A percentile compares a stretch with the other conserved stretches of the same genome.
These are phyloP conservation scores for Psammodynastes pulverulentus DNA, from an alignment of 2,113 vertebrate species.

Conservation along the genomic window DNA sequence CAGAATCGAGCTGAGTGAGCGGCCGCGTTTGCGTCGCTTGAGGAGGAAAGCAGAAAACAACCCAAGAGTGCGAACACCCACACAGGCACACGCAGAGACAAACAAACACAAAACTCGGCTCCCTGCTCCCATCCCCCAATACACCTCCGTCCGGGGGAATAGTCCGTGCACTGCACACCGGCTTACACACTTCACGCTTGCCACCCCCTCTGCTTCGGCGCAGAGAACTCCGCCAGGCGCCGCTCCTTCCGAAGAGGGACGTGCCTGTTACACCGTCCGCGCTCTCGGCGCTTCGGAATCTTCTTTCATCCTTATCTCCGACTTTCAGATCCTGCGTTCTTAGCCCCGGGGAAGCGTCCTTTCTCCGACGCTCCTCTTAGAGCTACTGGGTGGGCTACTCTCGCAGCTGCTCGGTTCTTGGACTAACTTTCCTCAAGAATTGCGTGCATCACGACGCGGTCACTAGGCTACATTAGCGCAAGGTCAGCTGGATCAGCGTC, in stretches of 20 bases:
- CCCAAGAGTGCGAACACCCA: not conserved
- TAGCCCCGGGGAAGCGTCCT: not conserved
- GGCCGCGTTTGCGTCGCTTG: not conserved
- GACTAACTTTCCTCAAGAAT: not conserved
- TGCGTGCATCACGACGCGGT: not conserved
- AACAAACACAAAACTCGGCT: not conserved
- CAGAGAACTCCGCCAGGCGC: not conserved
- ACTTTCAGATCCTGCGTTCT: not conserved
- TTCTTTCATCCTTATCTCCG: not conserved
- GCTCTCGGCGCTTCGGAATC: not conserved
- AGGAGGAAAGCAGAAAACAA: not conserved
- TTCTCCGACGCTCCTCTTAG: not conserved
- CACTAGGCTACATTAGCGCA: not conserved
- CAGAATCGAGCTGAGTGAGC: not conserved
- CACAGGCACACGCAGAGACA: not conserved
- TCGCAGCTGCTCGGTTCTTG: not conserved
- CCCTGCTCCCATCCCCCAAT: not conserved
- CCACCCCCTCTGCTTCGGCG: not conserved
- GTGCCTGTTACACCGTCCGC: not conserved
- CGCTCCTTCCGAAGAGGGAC: not conserved
- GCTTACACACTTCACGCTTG: not conserved
- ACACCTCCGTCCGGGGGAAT: not conserved
- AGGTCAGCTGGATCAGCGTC: not conserved
- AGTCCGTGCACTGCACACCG: not conserved
- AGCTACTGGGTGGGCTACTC: not conserved